Evolutionary conservation across 1,140 invertebrate species (phyloP).

Genomic region (Cotesia typhae): DNA sequence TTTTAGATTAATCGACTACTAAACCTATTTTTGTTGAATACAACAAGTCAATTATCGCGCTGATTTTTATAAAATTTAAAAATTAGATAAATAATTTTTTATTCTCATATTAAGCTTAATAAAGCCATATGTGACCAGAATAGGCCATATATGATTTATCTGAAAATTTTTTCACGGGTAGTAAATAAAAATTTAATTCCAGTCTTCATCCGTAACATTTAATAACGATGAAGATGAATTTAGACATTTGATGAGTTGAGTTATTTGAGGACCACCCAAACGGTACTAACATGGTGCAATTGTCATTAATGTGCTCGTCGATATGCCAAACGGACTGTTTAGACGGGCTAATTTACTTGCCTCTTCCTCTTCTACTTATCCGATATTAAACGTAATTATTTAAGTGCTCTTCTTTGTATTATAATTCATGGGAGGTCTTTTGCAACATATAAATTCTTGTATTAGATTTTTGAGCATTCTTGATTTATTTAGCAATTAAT

Average conservation of each 20-base stretch:
- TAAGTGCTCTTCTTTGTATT: not conserved
- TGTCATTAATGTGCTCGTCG: not conserved
- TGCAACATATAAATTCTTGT: too few species aligned
- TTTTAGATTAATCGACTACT: too few species aligned
- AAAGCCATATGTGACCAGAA: too few species aligned
- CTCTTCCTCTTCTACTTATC: conserved; percentile 22
- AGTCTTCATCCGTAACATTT: not conserved
- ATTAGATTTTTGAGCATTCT: not conserved
- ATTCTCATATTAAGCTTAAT: too few species aligned
- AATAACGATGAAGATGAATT: not conserved
- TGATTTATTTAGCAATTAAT: not conserved
- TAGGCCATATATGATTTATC: not conserved
- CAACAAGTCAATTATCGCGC: too few species aligned
- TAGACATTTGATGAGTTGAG: not conserved
- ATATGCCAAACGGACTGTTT: conserved; percentile 19
- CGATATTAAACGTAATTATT: conserved; percentile 22
- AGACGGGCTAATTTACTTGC: conserved; percentile 16
- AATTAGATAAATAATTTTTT: too few species aligned
- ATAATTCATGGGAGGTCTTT: conserved; percentile 1
- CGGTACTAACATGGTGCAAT: not conserved
- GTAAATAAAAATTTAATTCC: too few species aligned
- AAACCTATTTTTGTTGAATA: too few species aligned
- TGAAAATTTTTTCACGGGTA: not conserved
- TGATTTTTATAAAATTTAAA: too few species aligned
- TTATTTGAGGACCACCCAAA: conserved; percentile 25